Conservation (phyloP, 2,888 invertebrate genomes). For the Artemia sinica region DNA sequence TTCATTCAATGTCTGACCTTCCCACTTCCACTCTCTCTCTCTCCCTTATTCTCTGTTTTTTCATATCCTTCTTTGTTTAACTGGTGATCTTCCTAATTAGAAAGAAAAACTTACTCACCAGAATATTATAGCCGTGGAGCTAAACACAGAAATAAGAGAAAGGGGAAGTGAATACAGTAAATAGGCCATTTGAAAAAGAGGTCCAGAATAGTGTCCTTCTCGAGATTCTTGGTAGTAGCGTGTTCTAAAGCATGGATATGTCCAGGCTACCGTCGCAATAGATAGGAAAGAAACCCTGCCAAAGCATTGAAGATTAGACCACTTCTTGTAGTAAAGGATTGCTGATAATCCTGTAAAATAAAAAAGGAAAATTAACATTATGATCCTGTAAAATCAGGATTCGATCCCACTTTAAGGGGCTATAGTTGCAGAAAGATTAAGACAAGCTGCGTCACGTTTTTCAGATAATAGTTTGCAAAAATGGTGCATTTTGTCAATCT, state of each 20-base stretch:
- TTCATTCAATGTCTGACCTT: too few relatives aligned
- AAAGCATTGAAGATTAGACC: constrained; percentile 52
- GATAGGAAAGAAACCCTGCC: constrained; percentile 47
- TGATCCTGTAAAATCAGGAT: too few relatives aligned
- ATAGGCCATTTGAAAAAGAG: constrained; percentile 61
- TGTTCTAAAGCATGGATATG: constrained; percentile 65
- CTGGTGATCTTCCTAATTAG: background rate
- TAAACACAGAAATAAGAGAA: constrained; percentile 53
- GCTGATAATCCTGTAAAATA: constrained; percentile 42
- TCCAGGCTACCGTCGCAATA: constrained; percentile 47
- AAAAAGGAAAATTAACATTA: constrained; percentile 15
- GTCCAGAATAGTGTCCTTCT: constrained; percentile 72
- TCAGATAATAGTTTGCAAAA: too few relatives aligned
- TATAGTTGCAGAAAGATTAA: too few relatives aligned
- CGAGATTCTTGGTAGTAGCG: constrained; percentile 77
- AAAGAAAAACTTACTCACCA: constrained; percentile 26
- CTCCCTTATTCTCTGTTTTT: too few relatives aligned
- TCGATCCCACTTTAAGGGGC: too few relatives aligned
- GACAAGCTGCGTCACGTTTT: too few relatives aligned
- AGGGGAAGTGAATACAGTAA: constrained; percentile 63
- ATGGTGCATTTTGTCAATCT: too few relatives aligned
- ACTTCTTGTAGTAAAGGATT: constrained; percentile 49
- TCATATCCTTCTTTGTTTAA: too few relatives aligned
- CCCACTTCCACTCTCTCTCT: too few relatives aligned
- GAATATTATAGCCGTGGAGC: constrained; percentile 38